Evolutionary conservation across 2,888 invertebrate species (phyloP), one percentile per base, ranked within the genome.

Genomic region (Lutraria lutraria): DNA sequence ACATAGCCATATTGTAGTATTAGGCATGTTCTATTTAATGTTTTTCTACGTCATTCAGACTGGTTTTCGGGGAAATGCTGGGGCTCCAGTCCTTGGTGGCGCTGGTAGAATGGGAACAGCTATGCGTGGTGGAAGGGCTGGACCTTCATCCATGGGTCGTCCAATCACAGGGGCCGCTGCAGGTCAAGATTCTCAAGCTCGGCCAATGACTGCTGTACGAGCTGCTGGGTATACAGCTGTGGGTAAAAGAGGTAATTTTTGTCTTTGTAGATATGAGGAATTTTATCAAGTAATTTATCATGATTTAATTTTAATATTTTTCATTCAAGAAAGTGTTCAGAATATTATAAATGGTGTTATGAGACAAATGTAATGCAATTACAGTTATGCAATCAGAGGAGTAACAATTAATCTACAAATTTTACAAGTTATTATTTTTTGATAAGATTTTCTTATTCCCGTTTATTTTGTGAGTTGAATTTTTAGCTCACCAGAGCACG

Each of bases 151-250:
- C 79, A 94, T 96, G 96, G 96, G 96, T 34, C 94, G 95, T 76
- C 94, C 95, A 85, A 95, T 95, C 86, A 96, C 96, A 60, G 95
- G 94, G 6, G 94, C 94, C 19, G 94, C 93, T 43, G 96, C 94
- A 19, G 95, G 95, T 6, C 94, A 94, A 84, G 96, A 95, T 84
- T 95, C 95, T 25, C 95, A 94, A 83, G 97, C 97, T 34, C 95
- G 99, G 88, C 99, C 99, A 0, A 99, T 99, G 97, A 99, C 99
- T 4, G 99, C 99, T 1, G 98, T 99, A 68, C 97, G 99, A 88
- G 99, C 99, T 15, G 99, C 99, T 52, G 99, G 99, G 0, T 99
- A 99, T 96, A 98, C 98, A 8, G 98, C 99, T 1, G 97, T 97
- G 83, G 97, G 97, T 43, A 95, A 97, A 97, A 93, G 97, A 97